Conservation (phyloP, 1,140 invertebrate genomes). For the Chrysoperla carnea region DNA sequence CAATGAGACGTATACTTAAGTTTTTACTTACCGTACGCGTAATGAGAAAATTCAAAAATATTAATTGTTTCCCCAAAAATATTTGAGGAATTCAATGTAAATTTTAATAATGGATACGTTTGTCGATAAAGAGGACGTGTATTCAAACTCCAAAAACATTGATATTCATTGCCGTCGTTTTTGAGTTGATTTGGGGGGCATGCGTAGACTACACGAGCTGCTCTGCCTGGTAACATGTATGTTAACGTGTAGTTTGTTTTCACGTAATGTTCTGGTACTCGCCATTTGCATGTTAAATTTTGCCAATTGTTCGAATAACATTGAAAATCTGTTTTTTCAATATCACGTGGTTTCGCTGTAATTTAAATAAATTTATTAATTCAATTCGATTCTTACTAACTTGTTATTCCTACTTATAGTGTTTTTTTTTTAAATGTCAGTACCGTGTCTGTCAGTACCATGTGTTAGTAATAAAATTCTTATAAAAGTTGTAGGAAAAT, state of each 20-base stretch:
- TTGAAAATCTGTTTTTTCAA: slow-evolving; percentile 30
- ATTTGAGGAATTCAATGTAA: neutral
- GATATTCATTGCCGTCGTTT: slow-evolving; percentile 15
- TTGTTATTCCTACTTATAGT: too few relatives aligned
- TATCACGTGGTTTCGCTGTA: slow-evolving; percentile 27
- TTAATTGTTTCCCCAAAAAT: neutral
- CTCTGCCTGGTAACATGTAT: slow-evolving; percentile 25
- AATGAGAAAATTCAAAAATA: slow-evolving; percentile 32
- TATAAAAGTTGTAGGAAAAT: too few relatives aligned
- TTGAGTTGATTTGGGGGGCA: slow-evolving; percentile 16
- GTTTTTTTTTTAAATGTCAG: too few relatives aligned
- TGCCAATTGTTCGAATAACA: slow-evolving; percentile 50
- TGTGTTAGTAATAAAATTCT: too few relatives aligned
- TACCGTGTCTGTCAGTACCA: too few relatives aligned
- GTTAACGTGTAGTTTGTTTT: slow-evolving; percentile 33
- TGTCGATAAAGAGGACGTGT: slow-evolving; percentile 40
- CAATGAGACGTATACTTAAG: too few relatives aligned
- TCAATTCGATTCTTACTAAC: neutral
- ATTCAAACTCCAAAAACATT: slow-evolving; percentile 30
- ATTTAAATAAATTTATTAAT: slow-evolving; percentile 1
- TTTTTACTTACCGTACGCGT: slow-evolving; percentile 30
- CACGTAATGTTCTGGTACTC: slow-evolving; percentile 24
- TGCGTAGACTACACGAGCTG: slow-evolving; percentile 12
- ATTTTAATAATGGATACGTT: slow-evolving; percentile 22
- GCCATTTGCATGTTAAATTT: slow-evolving; percentile 44